Conservation (phyloP, 1,140 invertebrate genomes). For the Drosophila micromelanica region DNA sequence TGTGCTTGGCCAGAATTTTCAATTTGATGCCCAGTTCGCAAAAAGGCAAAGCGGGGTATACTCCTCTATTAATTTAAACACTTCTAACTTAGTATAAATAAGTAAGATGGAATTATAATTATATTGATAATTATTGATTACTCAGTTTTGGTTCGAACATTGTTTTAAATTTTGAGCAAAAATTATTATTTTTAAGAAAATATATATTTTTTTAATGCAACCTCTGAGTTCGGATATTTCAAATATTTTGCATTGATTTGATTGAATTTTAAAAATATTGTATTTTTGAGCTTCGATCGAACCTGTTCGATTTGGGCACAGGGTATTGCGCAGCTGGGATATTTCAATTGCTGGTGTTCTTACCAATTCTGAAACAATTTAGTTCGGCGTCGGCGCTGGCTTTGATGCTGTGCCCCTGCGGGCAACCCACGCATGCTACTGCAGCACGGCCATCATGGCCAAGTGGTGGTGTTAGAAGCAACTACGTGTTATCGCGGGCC, state of each 20-base stretch:
- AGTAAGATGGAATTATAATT: too few species aligned
- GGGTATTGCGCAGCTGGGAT: not conserved
- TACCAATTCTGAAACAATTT: not conserved
- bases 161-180: too few species aligned
- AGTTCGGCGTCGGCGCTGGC: slow-evolving; percentile 26
- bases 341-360: not conserved
- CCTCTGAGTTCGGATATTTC: too few species aligned
- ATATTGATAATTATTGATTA: too few species aligned
- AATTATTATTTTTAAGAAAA: too few species aligned
- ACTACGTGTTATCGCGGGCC: not conserved
- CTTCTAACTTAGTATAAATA: not conserved
- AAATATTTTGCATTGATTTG: too few species aligned
- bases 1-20: slow-evolving; percentile 48
- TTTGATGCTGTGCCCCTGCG: slow-evolving; percentile 23
- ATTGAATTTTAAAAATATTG: too few species aligned
- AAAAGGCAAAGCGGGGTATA: not conserved
- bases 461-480: not conserved
- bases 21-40: slow-evolving; percentile 9
- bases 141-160: too few species aligned
- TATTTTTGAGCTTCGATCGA: not conserved
- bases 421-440: slow-evolving; percentile 14
- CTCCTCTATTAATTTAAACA: not conserved
- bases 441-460: slow-evolving; percentile 25
- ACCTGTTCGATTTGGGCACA: not conserved
- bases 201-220: too few species aligned